Percentiles rank a stretch among this genome's conserved stretches.
phyloP scores from a whole-genome alignment of 2,888 invertebrate species.

The Pollenia labialis region DNA sequence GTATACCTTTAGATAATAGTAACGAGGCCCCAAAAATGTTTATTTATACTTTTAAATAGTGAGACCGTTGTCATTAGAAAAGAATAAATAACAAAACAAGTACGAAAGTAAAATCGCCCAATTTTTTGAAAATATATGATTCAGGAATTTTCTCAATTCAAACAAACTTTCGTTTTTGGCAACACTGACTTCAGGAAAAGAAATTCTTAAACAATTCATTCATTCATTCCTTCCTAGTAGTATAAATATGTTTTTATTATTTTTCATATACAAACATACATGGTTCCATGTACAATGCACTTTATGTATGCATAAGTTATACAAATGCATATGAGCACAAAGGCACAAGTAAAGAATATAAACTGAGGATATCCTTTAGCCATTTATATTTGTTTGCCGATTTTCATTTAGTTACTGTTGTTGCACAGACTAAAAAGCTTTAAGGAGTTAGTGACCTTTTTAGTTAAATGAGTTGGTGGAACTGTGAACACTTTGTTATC shows the following conservation, averaged over 20 bases:
- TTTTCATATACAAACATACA: not conserved
- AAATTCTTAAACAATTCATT: not conserved
- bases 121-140: not conserved
- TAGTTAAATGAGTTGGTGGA: slow-evolving; percentile 36
- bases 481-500: slow-evolving; percentile 28
- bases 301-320: not conserved
- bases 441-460: slow-evolving; percentile 71
- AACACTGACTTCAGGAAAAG: not conserved
- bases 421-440: slow-evolving; percentile 60
- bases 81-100: too few species aligned
- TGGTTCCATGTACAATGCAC: not conserved
- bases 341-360: not conserved
- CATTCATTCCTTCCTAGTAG: not conserved
- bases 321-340: not conserved
- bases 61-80: too few species aligned
- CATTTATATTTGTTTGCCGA: slow-evolving; percentile 48
- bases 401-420: slow-evolving; percentile 48
- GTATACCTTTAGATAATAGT: too few species aligned
- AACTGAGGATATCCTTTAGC: slow-evolving; percentile 66
- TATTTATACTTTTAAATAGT: too few species aligned
- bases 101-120: too few species aligned
- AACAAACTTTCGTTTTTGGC: not conserved
- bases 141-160: too few species aligned
- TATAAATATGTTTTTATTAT: not conserved
- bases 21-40: too few species aligned